Evolutionary conservation across 1,140 invertebrate species (phyloP), one percentile per base, ranked within the genome.

Genomic region (Drosophila kurseongensis): DNA sequence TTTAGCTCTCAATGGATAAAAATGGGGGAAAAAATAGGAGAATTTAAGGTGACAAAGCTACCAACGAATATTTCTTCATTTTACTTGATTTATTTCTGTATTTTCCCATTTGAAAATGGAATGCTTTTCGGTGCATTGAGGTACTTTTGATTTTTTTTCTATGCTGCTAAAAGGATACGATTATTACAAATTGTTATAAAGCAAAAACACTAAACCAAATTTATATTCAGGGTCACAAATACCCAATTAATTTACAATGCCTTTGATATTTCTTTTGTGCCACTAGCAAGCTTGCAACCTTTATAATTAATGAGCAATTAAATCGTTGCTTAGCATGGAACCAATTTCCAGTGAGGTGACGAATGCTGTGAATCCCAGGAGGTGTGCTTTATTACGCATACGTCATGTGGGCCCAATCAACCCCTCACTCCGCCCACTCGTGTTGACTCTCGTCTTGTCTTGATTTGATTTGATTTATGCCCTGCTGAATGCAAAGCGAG

Each of bases 1-100:
- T 44, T 48, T 27, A 51, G 81, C 80, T 72, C 80, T 72, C 55
- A 75, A 86, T 81, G 85, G 62, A 8, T 23, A 44, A 73, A 86
- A 75, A 4, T 18, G 18, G 60, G 60, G 44, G 8, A n/a, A 16
- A 44, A 66, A 66, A 29, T 48, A 16, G 18, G 13, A 10, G 6
- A 16, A 29, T 35, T 51, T n/a, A 9, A 18, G 52, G 10, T 38
- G 35, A 13, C 10, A 13, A 23, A n/a, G 38, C 2, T 13, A 23
- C 12, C 14, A 32, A 10, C 27, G 14, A 35, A 44, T 14, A 63
- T 32, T 12, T 14, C 5, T 41, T 42, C 29, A 42, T 59, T 42
- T 27, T 14, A 23, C 38, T 12, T 42, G 16, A 35, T 29, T 62
- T 42, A n/a, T 58, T 40, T 54, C 12, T 12, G 51, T 10, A 14